Evolutionary conservation across 2,113 vertebrate species (phyloP).

Genomic region (Lepisosteus oculatus): DNA sequence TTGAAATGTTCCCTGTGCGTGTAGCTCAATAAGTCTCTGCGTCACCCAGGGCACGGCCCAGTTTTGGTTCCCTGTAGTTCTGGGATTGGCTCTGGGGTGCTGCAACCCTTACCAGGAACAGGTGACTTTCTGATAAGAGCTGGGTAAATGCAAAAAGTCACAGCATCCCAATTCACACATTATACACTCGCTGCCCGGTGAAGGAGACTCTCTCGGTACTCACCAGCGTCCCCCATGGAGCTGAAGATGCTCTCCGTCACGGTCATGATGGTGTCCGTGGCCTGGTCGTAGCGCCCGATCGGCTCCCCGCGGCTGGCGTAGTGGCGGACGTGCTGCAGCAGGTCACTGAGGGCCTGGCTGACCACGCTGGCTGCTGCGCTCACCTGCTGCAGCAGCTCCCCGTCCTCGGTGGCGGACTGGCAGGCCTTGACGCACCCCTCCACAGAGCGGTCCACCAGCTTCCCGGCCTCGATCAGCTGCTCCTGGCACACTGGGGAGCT

Average conservation of each 20-base stretch:
- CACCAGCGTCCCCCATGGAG: slow-evolving; percentile 98
- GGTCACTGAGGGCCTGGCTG: slow-evolving; percentile 89
- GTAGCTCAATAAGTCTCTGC: too few relatives aligned
- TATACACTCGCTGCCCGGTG: too few relatives aligned
- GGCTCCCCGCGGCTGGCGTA: slow-evolving; percentile 93
- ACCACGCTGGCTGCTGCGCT: slow-evolving; percentile 81
- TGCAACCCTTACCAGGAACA: too few relatives aligned
- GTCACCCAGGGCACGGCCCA: too few relatives aligned
- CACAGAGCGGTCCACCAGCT: slow-evolving; percentile 93
- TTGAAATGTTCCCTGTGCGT: too few relatives aligned
- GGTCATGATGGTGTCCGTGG: slow-evolving; percentile 97
- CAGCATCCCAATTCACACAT: too few relatives aligned
- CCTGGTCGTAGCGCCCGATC: slow-evolving; percentile 96
- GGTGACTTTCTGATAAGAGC: too few relatives aligned
- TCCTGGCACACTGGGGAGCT: slow-evolving; percentile 97
- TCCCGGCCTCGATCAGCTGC: slow-evolving; percentile 92
- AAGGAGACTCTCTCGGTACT: slow-evolving; percentile 37
- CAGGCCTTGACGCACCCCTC: slow-evolving; percentile 92
- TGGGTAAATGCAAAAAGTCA: too few relatives aligned
- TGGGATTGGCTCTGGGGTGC: too few relatives aligned
- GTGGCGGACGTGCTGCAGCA: slow-evolving; percentile 93
- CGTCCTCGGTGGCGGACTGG: slow-evolving; percentile 82
- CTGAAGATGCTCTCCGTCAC: slow-evolving; percentile 98
- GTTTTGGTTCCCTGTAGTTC: too few relatives aligned
- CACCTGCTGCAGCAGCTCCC: slow-evolving; percentile 90